Base-by-base conservation (phyloP, 1,140 invertebrate species). In the Metaphire vulgaris region DNA sequence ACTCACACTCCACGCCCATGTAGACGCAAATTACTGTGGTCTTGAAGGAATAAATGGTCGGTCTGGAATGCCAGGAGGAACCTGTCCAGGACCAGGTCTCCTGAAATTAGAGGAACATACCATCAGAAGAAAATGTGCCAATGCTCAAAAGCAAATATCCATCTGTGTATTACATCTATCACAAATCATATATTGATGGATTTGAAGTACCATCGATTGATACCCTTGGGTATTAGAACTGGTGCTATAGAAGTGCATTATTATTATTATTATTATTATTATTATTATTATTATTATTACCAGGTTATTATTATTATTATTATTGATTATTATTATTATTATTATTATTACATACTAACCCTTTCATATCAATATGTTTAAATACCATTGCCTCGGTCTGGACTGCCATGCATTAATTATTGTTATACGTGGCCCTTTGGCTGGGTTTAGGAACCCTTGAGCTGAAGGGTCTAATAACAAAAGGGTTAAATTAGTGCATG, bases 71-170 rank as follows among this genome's bases (percentile, higher is more conserved):
- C 72, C 72, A 1, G 72, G 72, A 26, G 72, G 72, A 41, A 16
- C 72, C n/a, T 73, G 72, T n/a, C 28, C 29, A 16, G 32, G 72
- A 73, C 72, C 72, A 56, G 72, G 72, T 41, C 72, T 73, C 72
- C 72, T 56, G 21, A 56, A 56, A 56, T n/a, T n/a, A n/a, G n/a
- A n/a, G n/a, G n/a, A n/a, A n/a, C n/a, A n/a, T n/a, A n/a, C n/a
- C n/a, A n/a, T n/a, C n/a, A n/a, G n/a, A n/a, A n/a, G n/a, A n/a
- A n/a, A n/a, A n/a, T 71, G 69, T 32, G 26, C 32, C 12, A 30
- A 32, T 32, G 33, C 12, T 32, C 15, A 26, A 71, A 65, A 65
- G 14, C 26, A 65, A 65, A 15, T 65, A 65, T 65, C 26, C 56
- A 65, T 65, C 56, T 65, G 26, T 65, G 14, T 26, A 65, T 15